These are phyloP conservation scores for Gobius niger DNA, from an alignment of 2,113 vertebrate species.

Conservation along the genomic window DNA sequence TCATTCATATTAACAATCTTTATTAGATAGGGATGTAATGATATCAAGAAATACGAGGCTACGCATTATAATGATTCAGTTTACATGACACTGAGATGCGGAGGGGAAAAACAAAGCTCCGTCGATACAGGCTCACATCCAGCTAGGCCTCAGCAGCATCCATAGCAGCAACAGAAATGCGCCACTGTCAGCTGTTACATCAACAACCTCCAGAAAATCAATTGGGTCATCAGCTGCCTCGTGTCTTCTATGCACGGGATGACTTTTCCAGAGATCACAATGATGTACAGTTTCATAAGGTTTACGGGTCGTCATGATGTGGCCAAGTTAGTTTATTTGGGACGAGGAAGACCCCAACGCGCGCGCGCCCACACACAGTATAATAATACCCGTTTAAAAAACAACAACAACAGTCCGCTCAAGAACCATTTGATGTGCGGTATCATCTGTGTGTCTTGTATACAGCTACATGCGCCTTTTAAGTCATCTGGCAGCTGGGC, in stretches of 20 bases:
- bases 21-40: too few relatives aligned
- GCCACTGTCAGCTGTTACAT: slow-evolving; percentile 32
- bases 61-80: background rate
- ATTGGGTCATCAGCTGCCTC: background rate
- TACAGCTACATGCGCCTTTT: background rate
- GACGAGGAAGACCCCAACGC: slow-evolving; percentile 3
- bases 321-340: background rate
- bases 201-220: background rate
- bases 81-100: background rate
- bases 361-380: slow-evolving; percentile 6
- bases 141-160: slow-evolving; percentile 45
- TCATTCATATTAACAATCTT: too few relatives aligned
- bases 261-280: background rate
- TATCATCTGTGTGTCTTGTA: too few relatives aligned
- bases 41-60: too few relatives aligned
- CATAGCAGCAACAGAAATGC: slow-evolving; percentile 44
- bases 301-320: slow-evolving; percentile 14
- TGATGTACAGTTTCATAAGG: background rate
- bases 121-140: slow-evolving; percentile 14
- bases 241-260: background rate
- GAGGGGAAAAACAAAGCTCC: background rate
- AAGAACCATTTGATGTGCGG: background rate
- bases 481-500: too few relatives aligned
- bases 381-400: too few relatives aligned
- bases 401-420: background rate